phyloP scores from a whole-genome alignment of 2,113 vertebrate genomes.

The Microcebus lehilahytsara region DNA sequence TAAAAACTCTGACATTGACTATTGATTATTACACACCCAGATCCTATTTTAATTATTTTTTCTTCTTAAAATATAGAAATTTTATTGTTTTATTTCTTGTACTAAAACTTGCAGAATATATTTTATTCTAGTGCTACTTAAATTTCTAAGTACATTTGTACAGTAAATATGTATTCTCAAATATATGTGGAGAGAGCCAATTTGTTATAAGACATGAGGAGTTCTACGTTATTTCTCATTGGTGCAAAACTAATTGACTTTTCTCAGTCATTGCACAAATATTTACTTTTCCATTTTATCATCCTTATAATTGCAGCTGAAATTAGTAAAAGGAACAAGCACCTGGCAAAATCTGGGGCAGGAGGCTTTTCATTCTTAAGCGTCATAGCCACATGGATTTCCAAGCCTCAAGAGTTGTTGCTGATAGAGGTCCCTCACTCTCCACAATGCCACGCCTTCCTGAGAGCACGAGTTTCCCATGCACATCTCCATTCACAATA shows the following conservation, averaged over 20 bases:
- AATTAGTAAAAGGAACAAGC: conserved; percentile 56
- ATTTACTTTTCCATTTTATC: conserved; percentile 80
- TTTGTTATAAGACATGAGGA: conserved; percentile 58
- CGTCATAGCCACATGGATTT: neutral
- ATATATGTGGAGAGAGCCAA: conserved; percentile 47
- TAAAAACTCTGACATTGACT: conserved; percentile 57
- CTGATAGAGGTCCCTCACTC: neutral
- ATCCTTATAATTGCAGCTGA: conserved; percentile 65
- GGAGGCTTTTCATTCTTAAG: conserved; percentile 31
- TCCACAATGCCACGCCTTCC: neutral
- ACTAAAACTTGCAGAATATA: conserved; percentile 62
- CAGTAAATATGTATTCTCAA: conserved; percentile 64
- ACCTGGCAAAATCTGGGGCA: conserved; percentile 63
- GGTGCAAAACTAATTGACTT: conserved; percentile 79
- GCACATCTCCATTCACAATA: neutral
- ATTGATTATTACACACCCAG: conserved; percentile 66
- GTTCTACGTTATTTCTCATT: conserved; percentile 73
- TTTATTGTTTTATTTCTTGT: conserved; percentile 61
- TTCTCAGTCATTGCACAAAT: conserved; percentile 72
- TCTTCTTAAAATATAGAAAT: conserved; percentile 72
- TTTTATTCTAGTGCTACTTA: conserved; percentile 56
- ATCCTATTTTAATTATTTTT: conserved; percentile 74
- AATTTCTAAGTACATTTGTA: conserved; percentile 68
- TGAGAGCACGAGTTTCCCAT: neutral
- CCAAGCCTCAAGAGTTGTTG: neutral